These are phyloP conservation scores for Thaumetopoea pityocampa DNA, from an alignment of 1,140 invertebrate species.

Conservation along the genomic window DNA sequence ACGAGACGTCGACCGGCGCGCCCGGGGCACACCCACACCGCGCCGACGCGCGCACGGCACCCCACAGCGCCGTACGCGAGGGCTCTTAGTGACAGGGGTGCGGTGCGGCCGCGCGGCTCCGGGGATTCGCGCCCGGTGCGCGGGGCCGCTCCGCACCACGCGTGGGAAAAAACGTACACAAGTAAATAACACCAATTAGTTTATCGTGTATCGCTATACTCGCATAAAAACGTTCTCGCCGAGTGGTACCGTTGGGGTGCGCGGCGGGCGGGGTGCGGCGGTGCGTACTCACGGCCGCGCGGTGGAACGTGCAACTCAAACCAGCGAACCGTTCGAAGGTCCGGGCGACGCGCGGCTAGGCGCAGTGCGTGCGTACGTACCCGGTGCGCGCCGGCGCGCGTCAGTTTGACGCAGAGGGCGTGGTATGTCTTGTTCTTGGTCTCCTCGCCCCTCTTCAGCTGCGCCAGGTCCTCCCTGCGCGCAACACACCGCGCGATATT, in stretches of 20 bases:
- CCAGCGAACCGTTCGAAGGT: too few species aligned
- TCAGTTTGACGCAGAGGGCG: conserved; percentile 82
- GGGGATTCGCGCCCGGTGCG: neutral
- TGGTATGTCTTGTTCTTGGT: conserved; percentile 90
- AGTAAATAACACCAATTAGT: too few species aligned
- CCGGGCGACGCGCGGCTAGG: too few species aligned
- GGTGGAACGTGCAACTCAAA: too few species aligned
- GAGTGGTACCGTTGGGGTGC: neutral
- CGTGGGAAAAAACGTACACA: too few species aligned
- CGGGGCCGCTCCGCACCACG: too few species aligned
- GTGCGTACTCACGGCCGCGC: neutral
- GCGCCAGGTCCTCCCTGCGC: conserved; percentile 81
- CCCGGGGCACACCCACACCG: too few species aligned
- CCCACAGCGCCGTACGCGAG: too few species aligned
- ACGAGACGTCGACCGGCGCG: neutral
- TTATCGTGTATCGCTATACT: neutral
- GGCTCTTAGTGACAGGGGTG: too few species aligned
- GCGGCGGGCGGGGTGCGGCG: neutral
- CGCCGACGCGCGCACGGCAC: too few species aligned
- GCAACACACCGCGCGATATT: conserved; percentile 6
- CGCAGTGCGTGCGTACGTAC: neutral
- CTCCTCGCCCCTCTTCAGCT: conserved; percentile 91
- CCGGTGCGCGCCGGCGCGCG: conserved; percentile 23
- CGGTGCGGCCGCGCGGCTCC: neutral
- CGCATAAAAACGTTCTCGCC: neutral